phyloP scores from a whole-genome alignment of 2,113 vertebrate species.

The Oncorhynchus nerka region DNA sequence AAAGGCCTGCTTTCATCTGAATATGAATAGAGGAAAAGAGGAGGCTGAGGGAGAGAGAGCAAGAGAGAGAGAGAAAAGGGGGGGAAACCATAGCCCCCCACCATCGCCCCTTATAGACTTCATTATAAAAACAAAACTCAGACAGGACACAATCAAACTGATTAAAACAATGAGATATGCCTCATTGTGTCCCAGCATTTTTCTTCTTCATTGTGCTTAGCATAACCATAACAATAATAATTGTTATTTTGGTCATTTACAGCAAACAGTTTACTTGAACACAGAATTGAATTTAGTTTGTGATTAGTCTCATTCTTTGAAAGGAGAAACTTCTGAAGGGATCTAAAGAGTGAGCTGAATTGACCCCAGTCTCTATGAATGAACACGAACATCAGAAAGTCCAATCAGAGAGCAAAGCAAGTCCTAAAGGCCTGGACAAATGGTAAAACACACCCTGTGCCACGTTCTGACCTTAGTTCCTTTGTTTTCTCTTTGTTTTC shows the following conservation, averaged over 20 bases:
- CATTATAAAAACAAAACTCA: slow-evolving; percentile 44
- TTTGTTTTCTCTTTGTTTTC: too few species aligned
- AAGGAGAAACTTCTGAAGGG: background rate
- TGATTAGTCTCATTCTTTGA: too few species aligned
- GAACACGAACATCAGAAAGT: too few species aligned
- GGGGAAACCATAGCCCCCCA: background rate
- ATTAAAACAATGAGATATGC: slow-evolving; percentile 38
- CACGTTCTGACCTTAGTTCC: too few species aligned
- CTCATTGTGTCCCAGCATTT: background rate
- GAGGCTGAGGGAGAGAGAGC: slow-evolving; percentile 19
- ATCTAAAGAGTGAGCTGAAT: background rate
- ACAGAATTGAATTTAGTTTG: background rate
- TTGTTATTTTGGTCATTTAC: background rate
- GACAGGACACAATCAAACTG: slow-evolving; percentile 33
- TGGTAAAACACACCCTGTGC: too few species aligned
- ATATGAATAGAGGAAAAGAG: slow-evolving; percentile 63
- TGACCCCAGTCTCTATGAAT: too few species aligned
- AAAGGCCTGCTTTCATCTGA: slow-evolving; percentile 67
- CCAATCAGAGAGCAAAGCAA: too few species aligned
- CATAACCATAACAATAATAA: slow-evolving; percentile 14
- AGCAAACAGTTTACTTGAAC: background rate
- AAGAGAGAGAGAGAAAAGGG: slow-evolving; percentile 2
- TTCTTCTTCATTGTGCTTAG: slow-evolving; percentile 1
- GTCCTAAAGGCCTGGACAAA: too few species aligned
- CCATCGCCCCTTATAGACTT: slow-evolving; percentile 17